Conservation (phyloP, 2,113 vertebrate genomes). For the Cercocebus atys region DNA sequence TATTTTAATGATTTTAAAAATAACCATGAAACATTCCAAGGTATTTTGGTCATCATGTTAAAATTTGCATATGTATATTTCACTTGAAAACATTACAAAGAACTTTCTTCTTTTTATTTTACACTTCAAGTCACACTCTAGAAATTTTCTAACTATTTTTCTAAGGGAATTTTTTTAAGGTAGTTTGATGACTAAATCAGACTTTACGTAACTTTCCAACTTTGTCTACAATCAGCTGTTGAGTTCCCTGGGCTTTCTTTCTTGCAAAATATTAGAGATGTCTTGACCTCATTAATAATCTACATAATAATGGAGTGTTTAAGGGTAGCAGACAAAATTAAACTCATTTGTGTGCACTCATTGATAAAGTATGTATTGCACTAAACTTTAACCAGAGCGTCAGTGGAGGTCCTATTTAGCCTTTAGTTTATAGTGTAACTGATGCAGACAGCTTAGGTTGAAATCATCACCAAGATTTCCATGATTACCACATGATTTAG, state of each 20-base stretch:
- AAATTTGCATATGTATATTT: slow-evolving; percentile 60
- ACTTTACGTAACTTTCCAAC: neutral
- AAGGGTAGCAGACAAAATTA: neutral
- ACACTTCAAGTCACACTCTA: slow-evolving; percentile 27
- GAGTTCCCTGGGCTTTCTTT: neutral
- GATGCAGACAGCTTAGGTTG: neutral
- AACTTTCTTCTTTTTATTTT: slow-evolving; percentile 29
- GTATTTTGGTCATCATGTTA: slow-evolving; percentile 30
- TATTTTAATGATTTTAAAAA: neutral
- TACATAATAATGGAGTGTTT: neutral
- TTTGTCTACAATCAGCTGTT: neutral
- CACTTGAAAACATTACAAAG: slow-evolving; percentile 65
- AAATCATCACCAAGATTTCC: neutral
- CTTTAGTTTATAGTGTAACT: neutral
- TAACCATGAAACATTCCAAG: neutral
- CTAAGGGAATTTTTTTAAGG: slow-evolving; percentile 16
- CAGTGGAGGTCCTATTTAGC: neutral
- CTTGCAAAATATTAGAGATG: neutral
- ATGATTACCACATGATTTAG: neutral
- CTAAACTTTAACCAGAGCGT: neutral
- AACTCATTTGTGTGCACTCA: neutral
- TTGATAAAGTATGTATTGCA: neutral
- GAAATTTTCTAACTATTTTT: slow-evolving; percentile 11
- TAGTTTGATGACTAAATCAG: neutral
- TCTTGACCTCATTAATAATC: neutral